A percentile compares a stretch with the other conserved stretches of the same genome.
Evolutionary conservation across 2,888 invertebrate genomes (phyloP).

Genomic region (Polymixis lichenea): DNA sequence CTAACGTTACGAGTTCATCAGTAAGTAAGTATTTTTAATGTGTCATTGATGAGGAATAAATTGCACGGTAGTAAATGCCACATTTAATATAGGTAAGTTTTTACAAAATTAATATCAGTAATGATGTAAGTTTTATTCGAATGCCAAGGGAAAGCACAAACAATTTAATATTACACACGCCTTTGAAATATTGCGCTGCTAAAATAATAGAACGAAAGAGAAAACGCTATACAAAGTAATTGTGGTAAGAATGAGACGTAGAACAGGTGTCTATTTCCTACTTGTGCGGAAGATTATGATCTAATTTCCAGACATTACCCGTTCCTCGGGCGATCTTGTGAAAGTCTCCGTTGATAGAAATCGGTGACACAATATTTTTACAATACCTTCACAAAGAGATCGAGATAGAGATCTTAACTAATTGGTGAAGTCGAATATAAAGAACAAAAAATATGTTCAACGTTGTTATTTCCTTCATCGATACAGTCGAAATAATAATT

Average conservation of each 20-base stretch:
- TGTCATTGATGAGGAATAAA: constrained; percentile 9
- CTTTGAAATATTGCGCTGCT: constrained; percentile 59
- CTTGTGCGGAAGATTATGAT: constrained; percentile 80
- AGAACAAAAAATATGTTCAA: not conserved
- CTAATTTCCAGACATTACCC: constrained; percentile 78
- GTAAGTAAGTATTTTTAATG: constrained; percentile 32
- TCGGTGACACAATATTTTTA: constrained; percentile 68
- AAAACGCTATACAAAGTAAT: constrained; percentile 63
- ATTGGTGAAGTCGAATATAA: constrained; percentile 11
- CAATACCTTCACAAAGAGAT: constrained; percentile 48
- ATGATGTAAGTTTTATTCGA: constrained; percentile 49
- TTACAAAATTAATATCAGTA: constrained; percentile 33
- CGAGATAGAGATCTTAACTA: constrained; percentile 29
- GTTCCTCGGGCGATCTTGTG: constrained; percentile 72
- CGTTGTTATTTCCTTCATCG: constrained; percentile 14
- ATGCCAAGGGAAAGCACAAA: constrained; percentile 62
- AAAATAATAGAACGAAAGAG: constrained; percentile 65
- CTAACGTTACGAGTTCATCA: not conserved
- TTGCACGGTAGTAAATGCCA: not conserved
- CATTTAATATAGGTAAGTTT: constrained; percentile 16
- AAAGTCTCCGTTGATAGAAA: constrained; percentile 73
- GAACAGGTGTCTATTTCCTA: constrained; percentile 74
- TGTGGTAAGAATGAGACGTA: constrained; percentile 69
- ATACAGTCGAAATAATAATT: constrained; percentile 15
- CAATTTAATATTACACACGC: constrained; percentile 52